Base-by-base conservation (phyloP, 1,140 invertebrate species). In the Drosophila novamexicana region DNA sequence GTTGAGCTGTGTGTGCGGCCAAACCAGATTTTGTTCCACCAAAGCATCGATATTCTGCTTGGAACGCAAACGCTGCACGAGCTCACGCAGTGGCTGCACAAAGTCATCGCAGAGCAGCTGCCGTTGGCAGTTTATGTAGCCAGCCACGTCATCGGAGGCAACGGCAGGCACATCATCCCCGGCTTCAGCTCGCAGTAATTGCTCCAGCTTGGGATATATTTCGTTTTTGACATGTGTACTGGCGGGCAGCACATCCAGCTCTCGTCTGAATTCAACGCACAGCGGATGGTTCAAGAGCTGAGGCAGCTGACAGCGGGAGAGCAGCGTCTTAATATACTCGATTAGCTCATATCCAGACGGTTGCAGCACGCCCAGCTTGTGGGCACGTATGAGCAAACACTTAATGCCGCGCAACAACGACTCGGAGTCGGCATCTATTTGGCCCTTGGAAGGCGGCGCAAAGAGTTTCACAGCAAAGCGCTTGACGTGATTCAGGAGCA, bases 61-160 rank as follows among this genome's bases (percentile, higher is more conserved):
- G 52, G 75, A 75, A 34, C 79, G 90, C 49, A 90, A 36, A 10
- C 67, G 42, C 10, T 56, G 62, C 3, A 91, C 82, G 57, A 91
- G 92, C 56, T 86, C 93, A 7, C 95, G 79, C 42, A 96, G 77
- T 2, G 95, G 95, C 1, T 90, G 83, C 42, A 94, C 93, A 91
- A 95, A 96, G 91, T 97, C 97, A 93, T 97, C 96, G 9, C 96
- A 90, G 18, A 97, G 90, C 2, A 97, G 92, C 9, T 96, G 92
- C 81, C 96, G 97, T 77, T 97, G 97, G 0, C 95, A 93, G 79
- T 97, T 96, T 9, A 98, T 91, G 84, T 98, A 98, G 75, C 97
- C 94, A 32, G 96, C 44, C 2, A 77, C 74, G 47, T 88, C 44
- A 22, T 22, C 42, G 1, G 32, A 12, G 7, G 1, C 8, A 5